These are phyloP conservation scores for Montipora cactus DNA, from an alignment of 64 coral and sea anemone genomes.

Conservation along the genomic window DNA sequence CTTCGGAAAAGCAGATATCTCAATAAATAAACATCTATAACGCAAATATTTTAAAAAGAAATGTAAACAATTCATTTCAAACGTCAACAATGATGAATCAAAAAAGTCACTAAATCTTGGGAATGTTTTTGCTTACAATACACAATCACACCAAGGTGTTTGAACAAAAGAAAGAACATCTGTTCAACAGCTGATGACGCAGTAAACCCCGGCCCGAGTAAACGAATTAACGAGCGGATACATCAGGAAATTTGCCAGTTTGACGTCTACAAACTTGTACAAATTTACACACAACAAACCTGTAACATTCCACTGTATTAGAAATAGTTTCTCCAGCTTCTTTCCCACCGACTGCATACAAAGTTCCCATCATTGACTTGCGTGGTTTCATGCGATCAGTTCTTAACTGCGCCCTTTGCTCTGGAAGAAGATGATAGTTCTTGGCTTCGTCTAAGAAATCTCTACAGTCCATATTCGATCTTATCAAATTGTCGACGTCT, in stretches of 20 bases:
- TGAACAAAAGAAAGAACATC: no score
- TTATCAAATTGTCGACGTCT: constrained; percentile 87
- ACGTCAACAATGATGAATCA: no score
- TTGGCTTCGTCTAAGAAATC: constrained; percentile 98
- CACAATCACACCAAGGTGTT: no score
- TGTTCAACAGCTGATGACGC: not conserved
- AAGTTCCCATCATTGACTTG: constrained; percentile 93
- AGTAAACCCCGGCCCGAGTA: not conserved
- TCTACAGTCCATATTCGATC: constrained; percentile 90
- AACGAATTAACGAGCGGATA: not conserved
- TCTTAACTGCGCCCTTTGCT: constrained; percentile 83
- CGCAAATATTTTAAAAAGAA: no score
- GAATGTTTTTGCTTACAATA: no score
- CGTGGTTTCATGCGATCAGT: constrained; percentile 92
- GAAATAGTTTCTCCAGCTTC: constrained; percentile 99
- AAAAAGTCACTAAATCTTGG: no score
- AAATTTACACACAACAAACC: constrained; percentile 33
- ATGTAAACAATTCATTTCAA: no score
- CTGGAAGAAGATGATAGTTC: constrained; percentile 95
- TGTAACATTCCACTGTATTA: constrained; percentile 91
- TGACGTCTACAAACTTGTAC: no score
- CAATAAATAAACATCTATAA: no score
- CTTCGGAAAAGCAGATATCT: no score
- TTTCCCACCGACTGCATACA: constrained; percentile 96
- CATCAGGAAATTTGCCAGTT: no score